phyloP scores from a whole-genome alignment of 2,113 vertebrate species.

The Pseudorhombus dupliciocellatus region DNA sequence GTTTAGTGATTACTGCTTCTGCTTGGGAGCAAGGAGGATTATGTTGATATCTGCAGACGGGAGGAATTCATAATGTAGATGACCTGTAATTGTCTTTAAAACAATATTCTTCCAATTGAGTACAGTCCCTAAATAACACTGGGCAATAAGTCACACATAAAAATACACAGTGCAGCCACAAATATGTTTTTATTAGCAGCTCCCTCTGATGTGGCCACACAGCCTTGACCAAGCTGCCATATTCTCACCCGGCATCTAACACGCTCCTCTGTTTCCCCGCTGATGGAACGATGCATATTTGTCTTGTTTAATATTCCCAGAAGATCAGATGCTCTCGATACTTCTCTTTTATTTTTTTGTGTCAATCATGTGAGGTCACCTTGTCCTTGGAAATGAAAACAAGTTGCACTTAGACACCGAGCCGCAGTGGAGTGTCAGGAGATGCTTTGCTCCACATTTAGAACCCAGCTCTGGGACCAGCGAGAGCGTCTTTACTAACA shows the following conservation, averaged over 20 bases:
- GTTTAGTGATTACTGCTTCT: background rate
- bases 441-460: constrained; percentile 67
- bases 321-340: constrained; percentile 65
- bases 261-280: constrained; percentile 26
- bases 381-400: constrained; percentile 66
- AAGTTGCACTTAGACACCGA: constrained; percentile 44
- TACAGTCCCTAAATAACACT: background rate
- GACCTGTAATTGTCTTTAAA: background rate
- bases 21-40: background rate
- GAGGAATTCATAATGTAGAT: background rate
- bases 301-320: constrained; percentile 59
- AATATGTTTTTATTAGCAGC: too few relatives aligned
- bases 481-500: constrained; percentile 52
- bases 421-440: constrained; percentile 43
- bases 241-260: constrained; percentile 32
- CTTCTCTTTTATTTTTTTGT: constrained; percentile 6
- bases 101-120: background rate
- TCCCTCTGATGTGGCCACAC: too few relatives aligned
- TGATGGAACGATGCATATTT: constrained; percentile 48
- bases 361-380: constrained; percentile 44
- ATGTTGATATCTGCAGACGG: background rate
- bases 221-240: background rate
- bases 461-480: constrained; percentile 64
- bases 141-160: background rate
- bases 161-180: background rate